Evolutionary conservation across 2,888 invertebrate species (phyloP).

Genomic region (Amiota mariae): DNA sequence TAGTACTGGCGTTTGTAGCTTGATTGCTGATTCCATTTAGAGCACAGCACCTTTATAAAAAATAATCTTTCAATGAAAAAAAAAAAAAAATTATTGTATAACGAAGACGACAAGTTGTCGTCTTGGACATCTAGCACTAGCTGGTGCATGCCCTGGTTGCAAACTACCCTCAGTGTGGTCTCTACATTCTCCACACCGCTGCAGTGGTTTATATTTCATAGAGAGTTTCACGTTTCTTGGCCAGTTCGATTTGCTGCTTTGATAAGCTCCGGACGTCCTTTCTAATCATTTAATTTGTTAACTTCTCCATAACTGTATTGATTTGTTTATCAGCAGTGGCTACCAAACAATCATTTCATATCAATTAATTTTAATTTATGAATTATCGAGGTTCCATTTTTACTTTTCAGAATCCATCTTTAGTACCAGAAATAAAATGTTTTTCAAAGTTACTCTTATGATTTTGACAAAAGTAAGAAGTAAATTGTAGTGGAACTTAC

Average conservation of each 20-base stretch:
- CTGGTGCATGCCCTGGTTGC: slow-evolving; percentile 56
- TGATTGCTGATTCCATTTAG: slow-evolving; percentile 2
- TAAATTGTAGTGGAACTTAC: too few relatives aligned
- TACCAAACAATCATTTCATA: too few relatives aligned
- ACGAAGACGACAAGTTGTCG: slow-evolving; percentile 22
- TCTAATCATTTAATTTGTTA: slow-evolving; percentile 40
- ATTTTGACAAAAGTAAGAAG: too few relatives aligned
- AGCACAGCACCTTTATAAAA: slow-evolving; percentile 8
- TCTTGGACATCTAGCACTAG: slow-evolving; percentile 49
- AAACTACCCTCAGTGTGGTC: slow-evolving; percentile 55
- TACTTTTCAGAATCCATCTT: too few relatives aligned
- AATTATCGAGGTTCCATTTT: too few relatives aligned
- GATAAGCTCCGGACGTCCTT: slow-evolving; percentile 40
- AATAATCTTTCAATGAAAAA: too few relatives aligned
- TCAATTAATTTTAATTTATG: too few relatives aligned
- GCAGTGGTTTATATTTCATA: slow-evolving; percentile 50
- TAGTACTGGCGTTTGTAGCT: not conserved
- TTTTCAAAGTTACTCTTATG: too few relatives aligned
- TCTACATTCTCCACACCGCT: slow-evolving; percentile 55
- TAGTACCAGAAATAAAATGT: too few relatives aligned
- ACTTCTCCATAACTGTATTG: slow-evolving; percentile 39
- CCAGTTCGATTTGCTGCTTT: slow-evolving; percentile 46
- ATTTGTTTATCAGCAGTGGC: slow-evolving; percentile 36
- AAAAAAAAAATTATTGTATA: not conserved
- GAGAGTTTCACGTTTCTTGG: slow-evolving; percentile 53